phyloP scores from a whole-genome alignment of 2,113 vertebrate species.

The Pelmatolapia mariae region DNA sequence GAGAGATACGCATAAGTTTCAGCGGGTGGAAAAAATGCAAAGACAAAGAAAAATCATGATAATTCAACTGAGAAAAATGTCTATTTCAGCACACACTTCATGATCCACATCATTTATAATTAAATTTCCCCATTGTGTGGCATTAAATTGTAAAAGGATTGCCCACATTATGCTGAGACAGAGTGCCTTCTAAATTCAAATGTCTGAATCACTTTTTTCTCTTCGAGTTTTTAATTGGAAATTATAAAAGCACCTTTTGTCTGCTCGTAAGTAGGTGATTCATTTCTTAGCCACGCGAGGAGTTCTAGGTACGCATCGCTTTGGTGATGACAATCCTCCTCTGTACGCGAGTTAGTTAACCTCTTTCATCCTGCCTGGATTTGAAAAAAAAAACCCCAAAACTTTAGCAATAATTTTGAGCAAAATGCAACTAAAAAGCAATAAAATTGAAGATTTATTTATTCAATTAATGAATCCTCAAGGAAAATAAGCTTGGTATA shows the following conservation, averaged over 20 bases:
- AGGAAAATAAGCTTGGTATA: background rate
- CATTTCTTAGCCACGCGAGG: background rate
- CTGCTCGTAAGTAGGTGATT: background rate
- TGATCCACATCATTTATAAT: slow-evolving; percentile 51
- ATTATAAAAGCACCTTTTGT: background rate
- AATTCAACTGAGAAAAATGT: slow-evolving; percentile 42
- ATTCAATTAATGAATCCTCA: background rate
- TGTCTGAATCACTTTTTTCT: slow-evolving; percentile 22
- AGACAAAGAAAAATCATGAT: slow-evolving; percentile 31
- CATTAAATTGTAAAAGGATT: slow-evolving; percentile 42
- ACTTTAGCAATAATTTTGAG: background rate
- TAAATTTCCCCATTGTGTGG: slow-evolving; percentile 31
- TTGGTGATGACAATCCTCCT: background rate
- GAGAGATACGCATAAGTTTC: background rate
- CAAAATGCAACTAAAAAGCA: background rate
- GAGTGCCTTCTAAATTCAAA: slow-evolving; percentile 19
- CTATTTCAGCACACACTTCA: slow-evolving; percentile 47
- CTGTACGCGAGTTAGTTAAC: background rate
- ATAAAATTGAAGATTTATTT: background rate
- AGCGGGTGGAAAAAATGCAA: background rate
- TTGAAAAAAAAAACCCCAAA: rapidly evolving
- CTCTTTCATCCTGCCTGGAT: background rate
- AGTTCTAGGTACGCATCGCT: background rate
- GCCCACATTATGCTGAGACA: slow-evolving; percentile 27
- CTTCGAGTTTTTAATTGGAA: background rate